Base-by-base conservation (phyloP, 2,113 vertebrate species). In the Burhinus bistriatus region DNA sequence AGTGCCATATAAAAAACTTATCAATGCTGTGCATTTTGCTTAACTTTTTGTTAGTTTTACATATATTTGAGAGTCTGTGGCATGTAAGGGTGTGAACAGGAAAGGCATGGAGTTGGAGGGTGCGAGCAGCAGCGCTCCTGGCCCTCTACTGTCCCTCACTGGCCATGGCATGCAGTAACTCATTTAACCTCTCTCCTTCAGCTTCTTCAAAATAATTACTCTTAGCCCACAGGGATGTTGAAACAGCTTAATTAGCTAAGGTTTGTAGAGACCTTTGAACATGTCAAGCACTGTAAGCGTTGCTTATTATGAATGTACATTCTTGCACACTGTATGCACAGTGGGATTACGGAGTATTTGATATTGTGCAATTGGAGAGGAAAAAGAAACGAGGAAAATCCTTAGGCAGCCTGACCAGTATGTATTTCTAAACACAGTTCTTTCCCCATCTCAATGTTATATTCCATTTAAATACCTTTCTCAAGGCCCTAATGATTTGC, bases 251-350 rank as follows among this genome's bases (percentile, higher is more conserved):
- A 95, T 96, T 95, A 93, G 18, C 65, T 61, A 58, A 80, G 34
- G 44, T 90, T 89, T 86, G 66, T 30, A 80, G 85, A 92, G 73
- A 68, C 54, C 70, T 95, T 83, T 95, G 95, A 94, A 92, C 87
- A 81, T 89, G 64, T 90, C 65, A 93, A 58, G 70, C n/a, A 27
- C 79, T 76, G 34, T 52, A 89, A 79, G 34, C 64, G 36, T 54
- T 87, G 75, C 62, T 92, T 89, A 62, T 92, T 87, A 64, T 29
- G 30, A 61, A 72, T 91, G 49, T 59, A 29, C 83, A 54, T 91
- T 89, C 68, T 89, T 61, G 83, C 76, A 66, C 6, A 12, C 45
- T 23, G 27, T 83, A n/a, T 81, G 64, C 69, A 57, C 4, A 3
- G 62, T 26, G 20, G 83, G 68, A 81, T 81, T 89, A 81, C n/a